These are phyloP conservation scores for Drosophila punjabiensis DNA, from an alignment of 1,140 invertebrate species.

Conservation along the genomic window DNA sequence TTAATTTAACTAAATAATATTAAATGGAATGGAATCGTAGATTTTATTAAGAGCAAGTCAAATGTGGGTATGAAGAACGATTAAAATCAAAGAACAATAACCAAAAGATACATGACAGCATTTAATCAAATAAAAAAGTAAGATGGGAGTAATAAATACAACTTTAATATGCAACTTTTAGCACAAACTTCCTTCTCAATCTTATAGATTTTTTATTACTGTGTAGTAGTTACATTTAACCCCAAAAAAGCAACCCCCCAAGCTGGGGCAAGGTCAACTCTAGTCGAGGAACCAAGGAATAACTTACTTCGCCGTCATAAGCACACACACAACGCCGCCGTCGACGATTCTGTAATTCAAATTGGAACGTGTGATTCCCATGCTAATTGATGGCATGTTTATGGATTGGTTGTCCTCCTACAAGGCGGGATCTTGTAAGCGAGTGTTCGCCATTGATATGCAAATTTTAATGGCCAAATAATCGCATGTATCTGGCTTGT, in stretches of 20 bases:
- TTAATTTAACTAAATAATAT: not conserved
- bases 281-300: not conserved
- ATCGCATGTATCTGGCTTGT: slow-evolving; percentile 63
- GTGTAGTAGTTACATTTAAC: slow-evolving; percentile 14
- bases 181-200: too few relatives aligned
- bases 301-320: slow-evolving; percentile 6
- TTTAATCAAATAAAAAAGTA: not conserved
- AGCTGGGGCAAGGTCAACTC: slow-evolving; percentile 21
- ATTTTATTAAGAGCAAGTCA: not conserved
- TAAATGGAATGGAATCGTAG: not conserved
- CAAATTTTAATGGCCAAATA: slow-evolving; percentile 77
- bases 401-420: slow-evolving; percentile 51
- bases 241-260: not conserved
- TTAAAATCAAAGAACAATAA: not conserved
- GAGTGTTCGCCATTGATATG: slow-evolving; percentile 70
- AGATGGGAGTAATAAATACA: not conserved
- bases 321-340: slow-evolving; percentile 1
- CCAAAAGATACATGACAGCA: not conserved
- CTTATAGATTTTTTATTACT: too few relatives aligned
- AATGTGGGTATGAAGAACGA: not conserved
- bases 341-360: slow-evolving; percentile 14
- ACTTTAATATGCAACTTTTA: not conserved
- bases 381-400: slow-evolving; percentile 52
- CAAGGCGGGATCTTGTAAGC: slow-evolving; percentile 40
- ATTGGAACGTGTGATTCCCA: slow-evolving; percentile 45